Base-by-base conservation (phyloP, 2,888 invertebrate genomes). In the Hirtodrosophila confusa region DNA sequence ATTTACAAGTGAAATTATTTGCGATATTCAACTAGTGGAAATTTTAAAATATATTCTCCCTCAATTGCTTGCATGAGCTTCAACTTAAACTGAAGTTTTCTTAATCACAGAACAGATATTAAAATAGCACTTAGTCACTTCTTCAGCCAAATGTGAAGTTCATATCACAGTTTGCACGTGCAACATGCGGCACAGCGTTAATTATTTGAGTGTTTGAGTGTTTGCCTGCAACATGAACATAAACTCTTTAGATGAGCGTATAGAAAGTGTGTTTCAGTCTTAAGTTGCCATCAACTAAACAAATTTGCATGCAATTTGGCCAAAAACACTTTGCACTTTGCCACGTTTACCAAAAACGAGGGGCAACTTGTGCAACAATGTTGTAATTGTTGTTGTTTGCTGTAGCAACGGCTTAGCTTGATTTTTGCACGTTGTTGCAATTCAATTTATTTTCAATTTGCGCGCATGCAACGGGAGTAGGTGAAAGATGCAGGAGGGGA, bases 401-500 rank as follows among this genome's bases (percentile, higher is more conserved):
- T 29, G 43, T 53, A 44, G 44, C 11, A 12, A 35, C 35, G 49
- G 31, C 55, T 54, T 41, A 39, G 57, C 64, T 67, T 47, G 68
- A 82, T 72, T 82, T 82, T 69, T 78, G 76, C 79, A 85, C 86
- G 73, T 79, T 86, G 72, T 73, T 72, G 82, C 75, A 72, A 80
- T 88, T 86, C 70, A 76, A 82, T 78, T 75, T 83, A 83, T 83
- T 83, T 83, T 85, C 86, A 83, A 88, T 87, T 83, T 87, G 70
- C 88, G 64, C 63, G 68, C 87, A 75, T 78, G 83, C 68, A 79
- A 82, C 54, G 57, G 53, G 37, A 11, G n/a, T 45, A 27, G 44
- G 23, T 7, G 24, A 7, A 17, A 37, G 8, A 27, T 24, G 6
- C 35, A 36, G 29, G 7, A 24, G 8, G 11, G 11, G 10, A 17